A percentile compares a stretch with the other conserved stretches of the same genome.
These are phyloP conservation scores for Alcedo atthis DNA, from an alignment of 2,797 vertebrate species.

Conservation along the genomic window DNA sequence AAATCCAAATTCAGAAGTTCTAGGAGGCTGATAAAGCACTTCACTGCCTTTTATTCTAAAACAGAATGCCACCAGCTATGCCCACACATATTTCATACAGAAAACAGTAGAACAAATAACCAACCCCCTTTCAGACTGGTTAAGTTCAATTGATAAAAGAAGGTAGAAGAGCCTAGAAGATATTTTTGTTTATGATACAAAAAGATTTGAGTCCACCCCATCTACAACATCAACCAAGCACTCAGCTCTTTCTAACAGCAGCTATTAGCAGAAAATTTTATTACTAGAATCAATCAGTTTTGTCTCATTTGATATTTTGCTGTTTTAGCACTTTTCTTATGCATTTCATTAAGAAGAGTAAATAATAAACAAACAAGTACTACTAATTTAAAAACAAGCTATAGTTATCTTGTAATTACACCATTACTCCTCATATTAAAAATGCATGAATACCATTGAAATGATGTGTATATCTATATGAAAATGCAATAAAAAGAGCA, in stretches of 20 bases:
- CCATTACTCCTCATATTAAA: neutral
- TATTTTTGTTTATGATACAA: conserved; percentile 22
- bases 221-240: conserved; percentile 7
- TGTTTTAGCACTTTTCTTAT: conserved; percentile 42
- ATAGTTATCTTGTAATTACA: neutral
- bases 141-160: neutral
- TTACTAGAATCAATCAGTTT: conserved; percentile 44
- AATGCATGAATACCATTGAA: neutral
- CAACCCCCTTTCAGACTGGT: neutral
- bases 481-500: neutral
- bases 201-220: conserved; percentile 22
- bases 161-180: neutral
- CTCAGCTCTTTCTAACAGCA: conserved; percentile 7
- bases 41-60: neutral
- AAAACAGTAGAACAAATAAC: neutral
- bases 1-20: neutral
- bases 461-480: neutral
- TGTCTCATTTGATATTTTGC: conserved; percentile 47
- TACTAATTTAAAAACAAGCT: neutral
- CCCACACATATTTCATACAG: neutral
- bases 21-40: neutral
- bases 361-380: neutral
- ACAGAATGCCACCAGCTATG: neutral
- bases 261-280: conserved; percentile 45
- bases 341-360: conserved; percentile 25